Evolutionary conservation across 2,113 vertebrate genomes (phyloP).

Genomic region (Microcebus jonahi): DNA sequence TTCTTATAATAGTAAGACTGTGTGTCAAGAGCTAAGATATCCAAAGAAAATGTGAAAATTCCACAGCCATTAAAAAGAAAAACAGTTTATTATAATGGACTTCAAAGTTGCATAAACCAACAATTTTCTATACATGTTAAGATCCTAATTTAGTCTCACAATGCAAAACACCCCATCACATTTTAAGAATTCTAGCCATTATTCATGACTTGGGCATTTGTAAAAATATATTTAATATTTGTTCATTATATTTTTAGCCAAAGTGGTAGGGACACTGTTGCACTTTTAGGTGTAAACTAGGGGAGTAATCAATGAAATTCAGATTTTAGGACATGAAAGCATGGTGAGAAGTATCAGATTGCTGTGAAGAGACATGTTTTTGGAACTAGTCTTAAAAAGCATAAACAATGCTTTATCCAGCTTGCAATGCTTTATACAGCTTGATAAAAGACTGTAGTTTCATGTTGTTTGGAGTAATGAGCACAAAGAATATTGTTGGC

Average conservation of each 20-base stretch:
- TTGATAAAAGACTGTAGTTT: not conserved
- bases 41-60: conserved; percentile 48
- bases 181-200: not conserved
- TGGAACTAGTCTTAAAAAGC: not conserved
- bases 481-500: not conserved
- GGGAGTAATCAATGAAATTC: not conserved
- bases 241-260: not conserved
- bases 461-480: not conserved
- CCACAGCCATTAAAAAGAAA: not conserved
- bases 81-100: not conserved
- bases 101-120: not conserved
- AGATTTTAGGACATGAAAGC: not conserved
- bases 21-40: conserved; percentile 13
- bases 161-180: not conserved
- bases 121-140: not conserved
- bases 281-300: not conserved
- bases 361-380: not conserved
- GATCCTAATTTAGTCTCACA: not conserved
- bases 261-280: not conserved
- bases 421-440: not conserved
- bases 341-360: not conserved
- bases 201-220: not conserved
- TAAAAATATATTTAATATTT: not conserved
- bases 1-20: conserved; percentile 7
- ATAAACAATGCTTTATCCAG: not conserved